Evolutionary conservation across 2,113 vertebrate species (phyloP), one percentile per base, ranked within the genome.

Genomic region (Strix uralensis): DNA sequence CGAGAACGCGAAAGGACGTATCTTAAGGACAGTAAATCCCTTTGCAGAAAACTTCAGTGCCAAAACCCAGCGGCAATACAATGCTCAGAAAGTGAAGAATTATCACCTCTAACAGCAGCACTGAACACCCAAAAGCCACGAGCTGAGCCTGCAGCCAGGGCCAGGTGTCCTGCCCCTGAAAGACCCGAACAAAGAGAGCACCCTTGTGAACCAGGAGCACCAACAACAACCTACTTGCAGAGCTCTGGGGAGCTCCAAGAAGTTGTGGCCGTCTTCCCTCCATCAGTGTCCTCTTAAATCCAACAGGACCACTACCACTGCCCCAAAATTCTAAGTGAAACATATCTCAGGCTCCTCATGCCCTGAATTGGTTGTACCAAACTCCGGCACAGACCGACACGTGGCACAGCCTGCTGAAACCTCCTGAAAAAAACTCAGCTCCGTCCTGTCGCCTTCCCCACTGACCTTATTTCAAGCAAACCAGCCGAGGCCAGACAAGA

Each of bases 301-400:
- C 17, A 26, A 46, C 4, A 15, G 51, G 38, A 63, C 18, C 5
- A 0, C 29, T 17, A 8, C 38, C 1, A 4, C 20, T 30, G 16
- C 51, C 51, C 36, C 57, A 8, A 38, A n/a, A n/a, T 15, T 6
- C 49, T 22, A 19, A 55, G 54, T 26, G 32, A 46, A 55, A 58
- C 34, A 18, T 18, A 21, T 6, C 47, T 46, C 16, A 0, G 44
- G 16, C 47, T 61, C 40, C 4, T 47, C 13, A 3, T 3, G 20
- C 49, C 47, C 15, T 5, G 17, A 66, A n/a, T 8, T 3, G 20
- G 34, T 38, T 7, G 13, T 9, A 11, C 70, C 77, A 20, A 36
- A 22, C 18, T 17, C 42, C 62, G 8, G 40, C 30, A 2, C 59
- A 40, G 34, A 34, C 67, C 1, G 3, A 40, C 14, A 11, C 1